These are phyloP conservation scores for Apotomis capreana DNA, from an alignment of 2,888 invertebrate species.

Conservation along the genomic window DNA sequence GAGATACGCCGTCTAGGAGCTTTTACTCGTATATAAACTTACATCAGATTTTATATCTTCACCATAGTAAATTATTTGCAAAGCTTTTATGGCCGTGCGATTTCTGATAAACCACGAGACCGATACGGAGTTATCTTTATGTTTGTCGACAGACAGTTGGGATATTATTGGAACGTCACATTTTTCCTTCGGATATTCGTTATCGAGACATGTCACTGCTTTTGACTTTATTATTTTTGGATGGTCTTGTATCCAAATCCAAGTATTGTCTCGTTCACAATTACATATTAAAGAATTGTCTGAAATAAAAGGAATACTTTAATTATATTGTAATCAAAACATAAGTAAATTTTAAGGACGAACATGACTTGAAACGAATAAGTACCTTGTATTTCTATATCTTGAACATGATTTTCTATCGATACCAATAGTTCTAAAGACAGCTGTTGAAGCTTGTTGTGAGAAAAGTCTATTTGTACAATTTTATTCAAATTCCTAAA, in stretches of 20 bases:
- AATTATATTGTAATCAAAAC: background rate
- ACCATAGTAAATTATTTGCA: slow-evolving; percentile 91
- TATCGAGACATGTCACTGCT: slow-evolving; percentile 67
- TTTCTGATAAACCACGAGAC: slow-evolving; percentile 95
- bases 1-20: slow-evolving; percentile 7
- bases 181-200: slow-evolving; percentile 75
- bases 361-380: background rate
- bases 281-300: slow-evolving; percentile 95
- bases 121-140: slow-evolving; percentile 92
- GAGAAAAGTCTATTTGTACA: slow-evolving; percentile 89
- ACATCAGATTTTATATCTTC: slow-evolving; percentile 66
- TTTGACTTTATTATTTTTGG: slow-evolving; percentile 79
- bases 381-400: slow-evolving; percentile 91
- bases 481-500: slow-evolving; percentile 91
- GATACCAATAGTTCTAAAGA: slow-evolving; percentile 91
- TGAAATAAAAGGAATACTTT: slow-evolving; percentile 66
- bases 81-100: slow-evolving; percentile 91
- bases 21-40: slow-evolving; percentile 46
- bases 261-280: slow-evolving; percentile 94
- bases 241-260: slow-evolving; percentile 96
- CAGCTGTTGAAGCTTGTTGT: slow-evolving; percentile 91
- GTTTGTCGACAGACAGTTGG: slow-evolving; percentile 92
- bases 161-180: slow-evolving; percentile 89
- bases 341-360: background rate
- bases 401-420: slow-evolving; percentile 92